phyloP scores from a whole-genome alignment of 2,113 vertebrate genomes.

The Pituophis catenifer region DNA sequence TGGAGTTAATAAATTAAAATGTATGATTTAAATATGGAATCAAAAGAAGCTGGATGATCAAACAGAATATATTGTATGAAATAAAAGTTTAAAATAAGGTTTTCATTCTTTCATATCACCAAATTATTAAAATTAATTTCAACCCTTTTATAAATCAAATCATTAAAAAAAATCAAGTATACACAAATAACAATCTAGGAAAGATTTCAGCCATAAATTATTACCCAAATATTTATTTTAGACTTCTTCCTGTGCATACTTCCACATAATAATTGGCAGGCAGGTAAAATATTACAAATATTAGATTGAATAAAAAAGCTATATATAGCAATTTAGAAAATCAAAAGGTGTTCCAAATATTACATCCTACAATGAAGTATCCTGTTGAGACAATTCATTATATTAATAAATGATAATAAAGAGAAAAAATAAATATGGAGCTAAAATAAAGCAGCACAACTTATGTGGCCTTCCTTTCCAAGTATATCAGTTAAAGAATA shows the following conservation, averaged over 20 bases:
- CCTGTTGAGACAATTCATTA: background rate
- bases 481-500: too few species aligned
- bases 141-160: background rate
- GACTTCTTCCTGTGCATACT: background rate
- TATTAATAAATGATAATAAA: background rate
- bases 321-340: background rate
- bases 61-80: background rate
- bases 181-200: background rate
- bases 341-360: background rate
- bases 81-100: background rate
- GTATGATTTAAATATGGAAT: background rate
- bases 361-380: background rate
- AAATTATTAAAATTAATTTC: background rate
- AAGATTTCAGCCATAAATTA: background rate
- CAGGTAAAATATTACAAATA: background rate
- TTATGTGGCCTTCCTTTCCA: background rate
- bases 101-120: background rate
- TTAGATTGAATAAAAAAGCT: background rate
- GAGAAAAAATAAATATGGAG: background rate
- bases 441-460: background rate
- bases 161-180: background rate
- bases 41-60: background rate
- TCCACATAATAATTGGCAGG: background rate
- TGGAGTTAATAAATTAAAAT: background rate
- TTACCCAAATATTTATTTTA: background rate